Evolutionary conservation across 1,140 invertebrate species (phyloP).

Genomic region (Tyrophagus putrescentiae): DNA sequence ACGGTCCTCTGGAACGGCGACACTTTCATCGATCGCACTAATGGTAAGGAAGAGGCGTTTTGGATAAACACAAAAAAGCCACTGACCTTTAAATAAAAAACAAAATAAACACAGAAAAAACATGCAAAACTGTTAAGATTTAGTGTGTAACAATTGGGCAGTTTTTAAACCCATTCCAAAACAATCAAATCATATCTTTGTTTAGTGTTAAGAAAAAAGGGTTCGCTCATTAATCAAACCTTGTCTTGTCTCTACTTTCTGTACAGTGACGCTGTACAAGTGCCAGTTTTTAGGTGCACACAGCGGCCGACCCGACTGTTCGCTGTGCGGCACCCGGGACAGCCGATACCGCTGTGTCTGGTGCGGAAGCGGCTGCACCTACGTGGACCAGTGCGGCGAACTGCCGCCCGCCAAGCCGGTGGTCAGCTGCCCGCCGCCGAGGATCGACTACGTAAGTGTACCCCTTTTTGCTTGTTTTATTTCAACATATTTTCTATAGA

Average conservation of each 20-base stretch:
- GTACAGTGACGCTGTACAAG: slow-evolving; percentile 69
- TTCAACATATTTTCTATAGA: neutral
- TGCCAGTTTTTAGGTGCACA: slow-evolving; percentile 83
- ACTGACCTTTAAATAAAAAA: too few species aligned
- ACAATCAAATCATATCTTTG: slow-evolving; percentile 9
- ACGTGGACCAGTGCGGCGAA: slow-evolving; percentile 59
- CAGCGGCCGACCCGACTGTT: slow-evolving; percentile 79
- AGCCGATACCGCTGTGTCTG: slow-evolving; percentile 76
- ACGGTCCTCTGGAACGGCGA: slow-evolving; percentile 81
- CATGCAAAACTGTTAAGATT: too few species aligned
- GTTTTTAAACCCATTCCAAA: neutral
- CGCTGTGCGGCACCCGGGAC: slow-evolving; percentile 66
- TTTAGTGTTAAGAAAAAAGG: too few species aligned
- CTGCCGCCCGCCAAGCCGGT: slow-evolving; percentile 37
- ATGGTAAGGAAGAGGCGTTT: slow-evolving; percentile 28
- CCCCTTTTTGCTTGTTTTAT: neutral
- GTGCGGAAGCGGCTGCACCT: slow-evolving; percentile 73
- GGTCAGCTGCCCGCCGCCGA: slow-evolving; percentile 74
- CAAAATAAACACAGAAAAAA: too few species aligned
- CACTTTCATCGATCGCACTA: slow-evolving; percentile 75
- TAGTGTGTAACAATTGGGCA: neutral
- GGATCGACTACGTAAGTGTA: slow-evolving; percentile 65
- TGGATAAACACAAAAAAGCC: too few species aligned
- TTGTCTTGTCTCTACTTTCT: slow-evolving; percentile 5
- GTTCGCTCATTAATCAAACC: neutral